Conservation (phyloP, 2,888 invertebrate species). For the Tetragonisca angustula region DNA sequence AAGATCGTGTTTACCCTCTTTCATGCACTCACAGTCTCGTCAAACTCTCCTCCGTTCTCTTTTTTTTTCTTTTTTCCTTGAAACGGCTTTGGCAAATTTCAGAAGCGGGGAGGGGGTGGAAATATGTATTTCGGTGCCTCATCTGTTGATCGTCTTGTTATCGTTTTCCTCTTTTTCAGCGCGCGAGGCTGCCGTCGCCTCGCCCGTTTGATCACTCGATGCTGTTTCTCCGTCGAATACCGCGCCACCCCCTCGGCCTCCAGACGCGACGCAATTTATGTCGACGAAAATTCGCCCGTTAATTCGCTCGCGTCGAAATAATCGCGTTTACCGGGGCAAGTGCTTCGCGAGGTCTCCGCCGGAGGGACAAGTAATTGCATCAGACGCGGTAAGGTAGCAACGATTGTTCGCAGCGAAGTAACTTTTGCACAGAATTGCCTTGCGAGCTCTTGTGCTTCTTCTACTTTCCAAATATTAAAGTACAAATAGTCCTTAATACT, state of each 20-base stretch:
- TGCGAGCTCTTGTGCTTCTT: not conserved
- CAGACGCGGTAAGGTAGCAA: not conserved
- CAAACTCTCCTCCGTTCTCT: conserved; percentile 49
- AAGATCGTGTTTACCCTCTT: conserved; percentile 66
- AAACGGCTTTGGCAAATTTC: conserved; percentile 56
- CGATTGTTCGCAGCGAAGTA: conserved; percentile 6
- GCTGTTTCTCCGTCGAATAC: not conserved
- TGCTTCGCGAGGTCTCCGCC: not conserved
- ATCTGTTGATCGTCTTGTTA: conserved; percentile 34
- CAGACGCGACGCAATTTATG: not conserved
- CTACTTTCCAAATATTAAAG: conserved; percentile 39
- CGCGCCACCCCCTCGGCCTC: not conserved
- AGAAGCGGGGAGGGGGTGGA: not conserved
- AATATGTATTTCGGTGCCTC: conserved; percentile 34
- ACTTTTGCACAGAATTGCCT: not conserved
- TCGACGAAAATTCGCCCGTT: not conserved
- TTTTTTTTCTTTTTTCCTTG: conserved; percentile 45
- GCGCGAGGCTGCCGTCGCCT: not conserved
- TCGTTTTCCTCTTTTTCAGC: conserved; percentile 29
- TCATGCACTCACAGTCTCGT: conserved; percentile 60
- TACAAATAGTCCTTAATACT: conserved; percentile 10
- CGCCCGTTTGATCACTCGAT: not conserved
- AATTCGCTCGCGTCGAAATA: conserved; percentile 13
- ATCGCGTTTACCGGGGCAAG: not conserved
- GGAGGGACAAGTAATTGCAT: conserved; percentile 7